phyloP scores from a whole-genome alignment of 2,888 invertebrate species.

The Andrena chrysosceles region DNA sequence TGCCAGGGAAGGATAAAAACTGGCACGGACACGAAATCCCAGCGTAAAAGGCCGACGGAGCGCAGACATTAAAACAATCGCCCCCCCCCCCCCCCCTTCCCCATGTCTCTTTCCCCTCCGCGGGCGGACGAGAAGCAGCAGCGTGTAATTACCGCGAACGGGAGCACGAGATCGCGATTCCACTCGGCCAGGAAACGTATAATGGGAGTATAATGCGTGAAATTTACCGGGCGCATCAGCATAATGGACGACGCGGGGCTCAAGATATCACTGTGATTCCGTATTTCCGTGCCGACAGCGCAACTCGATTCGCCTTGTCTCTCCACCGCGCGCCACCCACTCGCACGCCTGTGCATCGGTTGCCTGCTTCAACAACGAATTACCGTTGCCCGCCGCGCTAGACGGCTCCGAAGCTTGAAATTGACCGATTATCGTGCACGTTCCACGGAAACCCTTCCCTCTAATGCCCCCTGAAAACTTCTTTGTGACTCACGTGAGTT shows the following conservation, averaged over 20 bases:
- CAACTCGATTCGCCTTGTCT: conserved; percentile 44
- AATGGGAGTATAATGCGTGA: conserved; percentile 76
- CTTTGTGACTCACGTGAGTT: conserved; percentile 8
- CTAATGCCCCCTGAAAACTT: not conserved
- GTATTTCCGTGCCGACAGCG: conserved; percentile 68
- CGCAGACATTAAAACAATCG: conserved; percentile 69
- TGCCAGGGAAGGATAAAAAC: not conserved
- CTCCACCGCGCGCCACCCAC: conserved; percentile 8
- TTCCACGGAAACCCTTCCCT: conserved; percentile 9
- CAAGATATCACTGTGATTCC: conserved; percentile 74
- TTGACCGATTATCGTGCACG: conserved; percentile 35
- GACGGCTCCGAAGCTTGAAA: conserved; percentile 37
- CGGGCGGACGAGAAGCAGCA: conserved; percentile 57
- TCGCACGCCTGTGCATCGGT: not conserved
- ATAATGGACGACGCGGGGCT: conserved; percentile 74
- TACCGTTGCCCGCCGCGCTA: conserved; percentile 20
- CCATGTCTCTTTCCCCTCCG: not conserved
- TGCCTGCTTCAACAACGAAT: conserved; percentile 27
- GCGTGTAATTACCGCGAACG: conserved; percentile 71
- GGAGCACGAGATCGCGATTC: conserved; percentile 71
- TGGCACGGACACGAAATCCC: conserved; percentile 21
- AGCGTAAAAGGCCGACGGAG: conserved; percentile 31
- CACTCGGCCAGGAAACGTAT: conserved; percentile 73
- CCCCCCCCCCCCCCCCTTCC: conserved; percentile 6
- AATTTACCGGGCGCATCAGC: conserved; percentile 75